Evolutionary conservation across 2,888 invertebrate genomes (phyloP).

Genomic region (Corythucha ciliata): DNA sequence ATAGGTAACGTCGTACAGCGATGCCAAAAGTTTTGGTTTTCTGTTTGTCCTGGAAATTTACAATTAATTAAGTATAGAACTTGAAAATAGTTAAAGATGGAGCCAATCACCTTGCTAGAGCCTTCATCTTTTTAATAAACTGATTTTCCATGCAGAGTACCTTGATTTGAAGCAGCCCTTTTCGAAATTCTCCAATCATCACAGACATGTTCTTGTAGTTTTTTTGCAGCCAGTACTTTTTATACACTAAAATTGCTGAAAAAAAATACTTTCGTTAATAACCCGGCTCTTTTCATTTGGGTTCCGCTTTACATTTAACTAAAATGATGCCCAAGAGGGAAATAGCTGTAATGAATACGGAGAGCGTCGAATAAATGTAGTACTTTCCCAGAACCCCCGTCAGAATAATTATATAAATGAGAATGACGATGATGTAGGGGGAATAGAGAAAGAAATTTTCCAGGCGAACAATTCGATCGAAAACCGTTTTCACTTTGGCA

Average conservation of each 20-base stretch:
- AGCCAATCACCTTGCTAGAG: too few species aligned
- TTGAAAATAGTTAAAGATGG: too few species aligned
- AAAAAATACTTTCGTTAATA: too few species aligned
- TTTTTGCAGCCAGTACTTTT: too few species aligned
- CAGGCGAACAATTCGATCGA: conserved; percentile 6
- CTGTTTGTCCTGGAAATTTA: conserved; percentile 6
- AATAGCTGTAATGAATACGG: conserved; percentile 6
- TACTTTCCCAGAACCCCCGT: conserved; percentile 10
- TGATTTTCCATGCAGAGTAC: neutral
- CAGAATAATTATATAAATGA: conserved; percentile 9
- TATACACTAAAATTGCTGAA: too few species aligned
- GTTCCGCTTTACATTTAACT: conserved; percentile 14
- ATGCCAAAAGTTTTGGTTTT: neutral
- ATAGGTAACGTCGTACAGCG: conserved; percentile 11
- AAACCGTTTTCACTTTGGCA: conserved; percentile 8
- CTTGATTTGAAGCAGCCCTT: neutral
- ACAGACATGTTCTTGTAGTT: neutral
- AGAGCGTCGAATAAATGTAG: conserved; percentile 11
- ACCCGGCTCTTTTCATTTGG: too few species aligned
- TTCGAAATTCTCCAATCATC: neutral
- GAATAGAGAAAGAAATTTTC: conserved; percentile 14
- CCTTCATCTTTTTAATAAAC: neutral
- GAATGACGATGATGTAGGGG: conserved; percentile 14
- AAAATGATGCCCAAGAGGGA: conserved; percentile 8
- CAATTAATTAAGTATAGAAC: too few species aligned